phyloP scores from a whole-genome alignment of 2,888 invertebrate genomes.

The Anthophora plumipes region DNA sequence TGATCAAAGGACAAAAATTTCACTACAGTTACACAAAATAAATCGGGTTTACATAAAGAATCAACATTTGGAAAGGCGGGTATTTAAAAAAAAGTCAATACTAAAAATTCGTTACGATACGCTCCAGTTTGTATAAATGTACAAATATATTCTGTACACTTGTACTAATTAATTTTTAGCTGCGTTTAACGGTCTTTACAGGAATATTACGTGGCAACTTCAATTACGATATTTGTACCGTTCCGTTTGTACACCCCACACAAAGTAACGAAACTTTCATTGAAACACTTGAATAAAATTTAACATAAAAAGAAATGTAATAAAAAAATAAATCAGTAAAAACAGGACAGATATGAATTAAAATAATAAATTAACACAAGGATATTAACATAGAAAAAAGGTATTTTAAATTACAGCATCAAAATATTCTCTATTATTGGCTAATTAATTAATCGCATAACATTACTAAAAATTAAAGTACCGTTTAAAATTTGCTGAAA shows the following conservation, averaged over 20 bases:
- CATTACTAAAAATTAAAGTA: not conserved
- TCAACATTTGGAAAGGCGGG: not conserved
- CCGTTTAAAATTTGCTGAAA: not conserved
- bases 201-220: not conserved
- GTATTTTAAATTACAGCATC: not conserved
- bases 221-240: not conserved
- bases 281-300: not conserved
- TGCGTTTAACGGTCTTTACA: constrained; percentile 4
- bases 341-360: not conserved
- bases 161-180: constrained; percentile 19
- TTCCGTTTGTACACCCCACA: too few relatives aligned
- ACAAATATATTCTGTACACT: not conserved
- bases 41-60: constrained; percentile 1
- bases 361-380: too few relatives aligned
- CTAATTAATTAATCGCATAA: not conserved
- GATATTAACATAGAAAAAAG: not conserved
- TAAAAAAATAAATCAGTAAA: not conserved
- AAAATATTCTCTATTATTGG: not conserved
- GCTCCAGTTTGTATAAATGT: constrained; percentile 4
- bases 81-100: not conserved
- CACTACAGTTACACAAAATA: not conserved
- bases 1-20: not conserved
- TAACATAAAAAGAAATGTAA: not conserved
- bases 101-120: not conserved
- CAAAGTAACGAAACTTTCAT: too few relatives aligned